Percentiles rank a stretch among this genome's conserved stretches.
Evolutionary conservation across 2,797 vertebrate genomes (phyloP).

Genomic region (Fundulus diaphanus): DNA sequence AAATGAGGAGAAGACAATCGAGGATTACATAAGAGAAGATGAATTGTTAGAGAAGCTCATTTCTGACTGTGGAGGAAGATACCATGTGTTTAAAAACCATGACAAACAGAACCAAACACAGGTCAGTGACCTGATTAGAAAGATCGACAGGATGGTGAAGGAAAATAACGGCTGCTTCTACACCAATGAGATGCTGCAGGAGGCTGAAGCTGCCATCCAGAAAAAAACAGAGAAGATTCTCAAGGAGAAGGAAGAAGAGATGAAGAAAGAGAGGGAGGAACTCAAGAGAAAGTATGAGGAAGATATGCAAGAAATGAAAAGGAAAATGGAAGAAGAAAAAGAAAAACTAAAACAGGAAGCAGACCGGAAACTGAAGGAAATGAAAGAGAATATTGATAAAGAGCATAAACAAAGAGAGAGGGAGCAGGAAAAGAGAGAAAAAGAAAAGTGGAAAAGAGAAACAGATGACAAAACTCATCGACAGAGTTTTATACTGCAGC

Average conservation of each 20-base stretch:
- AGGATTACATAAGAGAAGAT: background rate
- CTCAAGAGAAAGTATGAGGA: constrained; percentile 1
- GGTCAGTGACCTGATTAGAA: background rate
- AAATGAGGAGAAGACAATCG: accelerated
- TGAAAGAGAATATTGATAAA: background rate
- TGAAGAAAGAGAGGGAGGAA: background rate
- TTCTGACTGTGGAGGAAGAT: background rate
- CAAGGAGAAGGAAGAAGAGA: constrained; percentile 13
- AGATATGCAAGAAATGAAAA: background rate
- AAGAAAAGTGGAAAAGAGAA: background rate
- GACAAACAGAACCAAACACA: background rate
- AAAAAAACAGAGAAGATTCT: background rate
- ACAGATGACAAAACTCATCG: background rate
- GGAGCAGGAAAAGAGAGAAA: constrained; percentile 18
- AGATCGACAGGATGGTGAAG: background rate
- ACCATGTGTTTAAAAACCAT: constrained; percentile 1
- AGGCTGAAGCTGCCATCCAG: constrained; percentile 33
- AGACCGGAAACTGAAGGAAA: background rate
- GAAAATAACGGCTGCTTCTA: constrained; percentile 16
- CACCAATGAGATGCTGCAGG: constrained; percentile 41
- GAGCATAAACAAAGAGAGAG: background rate
- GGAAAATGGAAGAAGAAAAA: background rate
- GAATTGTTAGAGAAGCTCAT: constrained; percentile 15
- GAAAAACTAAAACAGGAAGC: background rate
- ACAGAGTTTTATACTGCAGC: background rate